These are phyloP conservation scores for Conistra vaccinii DNA, from an alignment of 2,888 invertebrate genomes.

Conservation along the genomic window DNA sequence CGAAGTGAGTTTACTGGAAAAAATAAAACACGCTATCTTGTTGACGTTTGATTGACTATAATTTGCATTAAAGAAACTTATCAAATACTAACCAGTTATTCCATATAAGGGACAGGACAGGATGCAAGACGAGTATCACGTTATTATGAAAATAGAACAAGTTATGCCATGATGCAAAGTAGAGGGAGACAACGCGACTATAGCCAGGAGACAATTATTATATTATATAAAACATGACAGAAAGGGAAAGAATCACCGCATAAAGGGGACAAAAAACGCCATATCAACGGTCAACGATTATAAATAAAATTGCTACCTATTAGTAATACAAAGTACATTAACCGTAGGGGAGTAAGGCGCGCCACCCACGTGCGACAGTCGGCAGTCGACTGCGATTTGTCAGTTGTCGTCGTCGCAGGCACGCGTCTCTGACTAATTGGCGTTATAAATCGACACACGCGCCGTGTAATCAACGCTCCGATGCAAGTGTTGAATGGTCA, in stretches of 20 bases:
- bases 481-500: slow-evolving; percentile 75
- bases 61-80: slow-evolving; percentile 31
- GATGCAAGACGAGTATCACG: slow-evolving; percentile 28
- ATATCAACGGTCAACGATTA: slow-evolving; percentile 35
- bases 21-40: slow-evolving; percentile 13
- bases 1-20: neutral
- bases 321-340: slow-evolving; percentile 55
- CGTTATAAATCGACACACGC: slow-evolving; percentile 86
- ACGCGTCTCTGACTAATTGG: slow-evolving; percentile 87
- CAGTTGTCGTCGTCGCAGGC: slow-evolving; percentile 82
- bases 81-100: slow-evolving; percentile 15
- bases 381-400: slow-evolving; percentile 84
- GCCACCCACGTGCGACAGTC: slow-evolving; percentile 83
- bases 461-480: slow-evolving; percentile 79
- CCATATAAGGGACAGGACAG: slow-evolving; percentile 41
- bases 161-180: slow-evolving; percentile 1
- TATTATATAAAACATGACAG: neutral
- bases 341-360: slow-evolving; percentile 65
- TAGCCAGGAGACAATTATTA: neutral
- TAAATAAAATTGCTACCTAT: slow-evolving; percentile 57
- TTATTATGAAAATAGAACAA: slow-evolving; percentile 50
- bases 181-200: neutral
- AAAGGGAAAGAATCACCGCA: neutral
- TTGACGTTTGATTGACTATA: slow-evolving; percentile 12
- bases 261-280: neutral